phyloP scores from a whole-genome alignment of 2,888 invertebrate species.

The Dicyrtoma fusca region DNA sequence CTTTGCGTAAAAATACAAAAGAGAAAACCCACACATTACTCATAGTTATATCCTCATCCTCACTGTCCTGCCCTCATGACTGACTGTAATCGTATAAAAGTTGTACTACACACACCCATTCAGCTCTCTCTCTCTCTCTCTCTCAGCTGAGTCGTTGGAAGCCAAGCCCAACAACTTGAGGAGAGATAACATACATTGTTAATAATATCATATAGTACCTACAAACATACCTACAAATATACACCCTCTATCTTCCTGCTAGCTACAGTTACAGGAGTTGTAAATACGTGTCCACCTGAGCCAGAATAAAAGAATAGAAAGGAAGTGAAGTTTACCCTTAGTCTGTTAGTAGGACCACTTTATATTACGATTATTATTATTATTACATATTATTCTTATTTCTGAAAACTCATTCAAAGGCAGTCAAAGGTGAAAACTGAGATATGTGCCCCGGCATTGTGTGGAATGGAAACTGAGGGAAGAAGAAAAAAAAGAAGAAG shows the following conservation, averaged over 20 bases:
- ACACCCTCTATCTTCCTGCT: too few species aligned
- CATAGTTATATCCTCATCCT: background rate
- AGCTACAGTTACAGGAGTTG: background rate
- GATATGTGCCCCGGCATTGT: conserved; percentile 3
- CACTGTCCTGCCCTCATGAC: too few species aligned
- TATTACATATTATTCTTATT: background rate
- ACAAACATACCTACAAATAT: background rate
- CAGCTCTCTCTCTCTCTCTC: too few species aligned
- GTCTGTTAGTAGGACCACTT: conserved; percentile 14
- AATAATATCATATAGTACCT: background rate
- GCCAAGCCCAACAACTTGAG: conserved; percentile 10
- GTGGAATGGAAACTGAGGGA: background rate
- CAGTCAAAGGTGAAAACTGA: conserved; percentile 30
- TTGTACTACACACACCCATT: background rate
- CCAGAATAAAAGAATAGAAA: conserved; percentile 10
- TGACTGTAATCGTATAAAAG: background rate
- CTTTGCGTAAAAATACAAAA: conserved; percentile 20
- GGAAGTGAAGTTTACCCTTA: conserved; percentile 1
- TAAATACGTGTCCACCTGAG: conserved; percentile 21
- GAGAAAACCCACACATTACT: conserved; percentile 15
- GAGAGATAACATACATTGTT: background rate
- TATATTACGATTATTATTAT: too few species aligned
- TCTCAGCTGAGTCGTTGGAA: too few species aligned
- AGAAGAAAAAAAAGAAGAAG: background rate
- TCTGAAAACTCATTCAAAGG: conserved; percentile 11